Conservation (phyloP, 2,797 vertebrate genomes). For the Oceanodroma leucorhoa region DNA sequence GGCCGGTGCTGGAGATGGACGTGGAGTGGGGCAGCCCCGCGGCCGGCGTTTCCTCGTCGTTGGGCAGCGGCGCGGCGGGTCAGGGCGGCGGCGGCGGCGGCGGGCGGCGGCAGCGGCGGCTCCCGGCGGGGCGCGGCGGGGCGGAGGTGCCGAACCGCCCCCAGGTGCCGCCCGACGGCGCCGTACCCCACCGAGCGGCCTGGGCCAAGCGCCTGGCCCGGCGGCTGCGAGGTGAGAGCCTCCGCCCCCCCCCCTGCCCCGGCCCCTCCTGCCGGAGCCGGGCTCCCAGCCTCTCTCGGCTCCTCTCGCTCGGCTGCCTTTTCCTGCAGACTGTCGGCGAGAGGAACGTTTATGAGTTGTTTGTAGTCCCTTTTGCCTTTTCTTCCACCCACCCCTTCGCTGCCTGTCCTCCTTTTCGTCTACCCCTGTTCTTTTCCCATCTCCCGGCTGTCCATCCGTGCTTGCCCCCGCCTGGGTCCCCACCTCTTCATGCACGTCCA, state of each 20-base stretch:
- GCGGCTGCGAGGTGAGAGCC: conserved; percentile 85
- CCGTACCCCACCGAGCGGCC: conserved; percentile 68
- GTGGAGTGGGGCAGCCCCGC: conserved; percentile 87
- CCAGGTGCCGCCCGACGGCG: conserved; percentile 65
- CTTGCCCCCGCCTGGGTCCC: neutral
- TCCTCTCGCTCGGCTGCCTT: neutral
- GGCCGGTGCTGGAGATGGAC: conserved; percentile 83
- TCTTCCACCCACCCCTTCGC: neutral
- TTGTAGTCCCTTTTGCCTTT: neutral
- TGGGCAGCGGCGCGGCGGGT: conserved; percentile 70
- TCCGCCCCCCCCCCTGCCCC: too few species aligned
- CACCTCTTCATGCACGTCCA: rapidly evolving
- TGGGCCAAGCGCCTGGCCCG: conserved; percentile 85
- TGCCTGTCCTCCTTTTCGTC: neutral
- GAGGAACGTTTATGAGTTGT: neutral
- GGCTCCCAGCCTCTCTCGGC: rapidly evolving
- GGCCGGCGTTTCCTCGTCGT: conserved; percentile 42
- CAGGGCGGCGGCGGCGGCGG: conserved; percentile 6
- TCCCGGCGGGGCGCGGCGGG: conserved; percentile 25
- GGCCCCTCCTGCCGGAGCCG: neutral
- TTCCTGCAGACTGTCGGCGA: too few species aligned
- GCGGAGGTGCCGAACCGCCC: conserved; percentile 70
- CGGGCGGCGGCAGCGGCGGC: conserved; percentile 53
- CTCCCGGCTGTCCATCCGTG: rapidly evolving
- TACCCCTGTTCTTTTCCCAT: rapidly evolving